These are phyloP conservation scores for Hypsopygia costalis DNA, from an alignment of 2,888 invertebrate species.

Conservation along the genomic window DNA sequence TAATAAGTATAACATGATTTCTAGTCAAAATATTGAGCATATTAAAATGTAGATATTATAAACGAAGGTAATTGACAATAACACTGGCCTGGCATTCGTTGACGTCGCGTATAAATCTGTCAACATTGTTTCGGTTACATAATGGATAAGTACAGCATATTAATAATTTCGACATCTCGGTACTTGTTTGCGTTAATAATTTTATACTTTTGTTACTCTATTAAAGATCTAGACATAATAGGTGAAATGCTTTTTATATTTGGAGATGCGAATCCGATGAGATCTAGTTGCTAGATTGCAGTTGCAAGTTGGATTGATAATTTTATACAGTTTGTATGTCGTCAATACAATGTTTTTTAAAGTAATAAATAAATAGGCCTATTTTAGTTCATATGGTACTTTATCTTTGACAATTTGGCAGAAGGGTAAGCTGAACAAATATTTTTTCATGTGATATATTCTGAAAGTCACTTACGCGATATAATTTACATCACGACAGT, in stretches of 20 bases:
- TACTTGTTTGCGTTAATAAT: constrained; percentile 55
- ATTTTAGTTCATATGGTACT: constrained; percentile 10
- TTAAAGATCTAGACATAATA: constrained; percentile 38
- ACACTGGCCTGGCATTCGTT: constrained; percentile 62
- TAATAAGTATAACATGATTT: constrained; percentile 78
- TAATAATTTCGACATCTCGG: constrained; percentile 41
- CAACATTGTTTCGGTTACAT: constrained; percentile 48
- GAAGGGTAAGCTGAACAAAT: constrained; percentile 13
- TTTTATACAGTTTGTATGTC: constrained; percentile 54
- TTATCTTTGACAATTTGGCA: constrained; percentile 3
- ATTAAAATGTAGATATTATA: constrained; percentile 75
- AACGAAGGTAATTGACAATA: constrained; percentile 78
- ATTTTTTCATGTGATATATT: constrained; percentile 9
- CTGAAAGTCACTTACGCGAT: constrained; percentile 2
- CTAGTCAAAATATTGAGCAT: constrained; percentile 81
- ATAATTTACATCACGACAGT: constrained; percentile 30
- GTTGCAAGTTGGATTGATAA: constrained; percentile 29
- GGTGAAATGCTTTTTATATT: constrained; percentile 22
- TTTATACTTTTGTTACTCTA: constrained; percentile 49
- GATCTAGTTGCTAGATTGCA: constrained; percentile 25
- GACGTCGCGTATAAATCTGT: constrained; percentile 28
- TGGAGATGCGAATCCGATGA: constrained; percentile 15
- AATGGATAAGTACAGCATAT: constrained; percentile 61
- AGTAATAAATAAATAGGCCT: constrained; percentile 33
- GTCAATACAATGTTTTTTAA: constrained; percentile 32